These are phyloP conservation scores for Cephus cinctus DNA, from an alignment of 1,140 invertebrate species.

Conservation along the genomic window DNA sequence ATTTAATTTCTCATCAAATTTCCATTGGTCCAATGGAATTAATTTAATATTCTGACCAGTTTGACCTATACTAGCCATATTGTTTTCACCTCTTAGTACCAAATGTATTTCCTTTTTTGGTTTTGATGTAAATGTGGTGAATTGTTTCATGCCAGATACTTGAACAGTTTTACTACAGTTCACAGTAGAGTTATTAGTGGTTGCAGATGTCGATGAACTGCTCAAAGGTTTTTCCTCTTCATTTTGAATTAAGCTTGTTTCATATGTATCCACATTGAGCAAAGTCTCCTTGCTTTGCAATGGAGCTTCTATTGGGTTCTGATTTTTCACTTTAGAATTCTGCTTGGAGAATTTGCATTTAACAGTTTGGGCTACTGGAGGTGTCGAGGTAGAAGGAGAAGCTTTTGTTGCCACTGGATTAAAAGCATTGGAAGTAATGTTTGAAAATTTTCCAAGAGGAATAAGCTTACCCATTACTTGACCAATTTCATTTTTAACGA, in stretches of 20 bases:
- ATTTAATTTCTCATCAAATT: not conserved
- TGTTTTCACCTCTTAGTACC: not conserved
- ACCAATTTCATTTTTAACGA: conserved; percentile 7
- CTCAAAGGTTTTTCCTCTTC: not conserved
- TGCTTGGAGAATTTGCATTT: not conserved
- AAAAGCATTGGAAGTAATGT: not conserved
- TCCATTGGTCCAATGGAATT: conserved; percentile 2
- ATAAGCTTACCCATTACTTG: conserved; percentile 8
- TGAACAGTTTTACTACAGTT: not conserved
- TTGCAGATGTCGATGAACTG: not conserved
- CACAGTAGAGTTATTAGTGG: not conserved
- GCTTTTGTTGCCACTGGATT: not conserved
- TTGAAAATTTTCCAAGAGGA: conserved; percentile 7
- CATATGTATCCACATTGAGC: not conserved
- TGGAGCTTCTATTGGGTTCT: too few species aligned
- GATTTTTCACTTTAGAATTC: not conserved
- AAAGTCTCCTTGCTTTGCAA: not conserved
- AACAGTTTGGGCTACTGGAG: not conserved
- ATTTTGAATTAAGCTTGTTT: not conserved
- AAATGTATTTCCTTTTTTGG: conserved; percentile 7
- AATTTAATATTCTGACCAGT: conserved; percentile 6
- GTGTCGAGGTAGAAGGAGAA: not conserved
- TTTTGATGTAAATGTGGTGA: not conserved
- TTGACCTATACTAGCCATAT: conserved; percentile 1
- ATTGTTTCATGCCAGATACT: not conserved